phyloP scores from a whole-genome alignment of 2,888 invertebrate species.

The Agrotis ipsilon region DNA sequence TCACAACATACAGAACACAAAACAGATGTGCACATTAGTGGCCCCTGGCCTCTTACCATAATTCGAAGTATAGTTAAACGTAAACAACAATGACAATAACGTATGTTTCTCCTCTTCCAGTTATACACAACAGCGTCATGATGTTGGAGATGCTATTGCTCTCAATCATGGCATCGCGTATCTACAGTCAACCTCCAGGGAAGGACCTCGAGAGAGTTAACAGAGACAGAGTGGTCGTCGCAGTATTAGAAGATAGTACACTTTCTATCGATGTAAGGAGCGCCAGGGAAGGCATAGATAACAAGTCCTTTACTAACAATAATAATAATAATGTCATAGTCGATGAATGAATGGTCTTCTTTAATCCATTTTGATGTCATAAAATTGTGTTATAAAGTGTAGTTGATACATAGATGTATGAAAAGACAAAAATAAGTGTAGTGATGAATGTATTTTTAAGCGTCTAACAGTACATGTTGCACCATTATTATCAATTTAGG shows the following conservation, averaged over 20 bases:
- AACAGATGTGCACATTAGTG: neutral
- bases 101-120: slow-evolving; percentile 83
- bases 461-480: slow-evolving; percentile 24
- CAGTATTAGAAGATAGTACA: slow-evolving; percentile 79
- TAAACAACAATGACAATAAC: neutral
- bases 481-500: slow-evolving; percentile 11
- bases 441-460: slow-evolving; percentile 21
- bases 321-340: slow-evolving; percentile 59
- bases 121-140: slow-evolving; percentile 93
- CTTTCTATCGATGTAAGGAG: slow-evolving; percentile 69
- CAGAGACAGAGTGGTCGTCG: slow-evolving; percentile 75
- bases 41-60: neutral
- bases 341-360: slow-evolving; percentile 37
- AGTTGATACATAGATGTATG: slow-evolving; percentile 17
- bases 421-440: slow-evolving; percentile 5
- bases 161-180: slow-evolving; percentile 91
- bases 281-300: slow-evolving; percentile 71
- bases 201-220: slow-evolving; percentile 77
- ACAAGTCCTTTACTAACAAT: slow-evolving; percentile 71
- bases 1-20: neutral
- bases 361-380: slow-evolving; percentile 20
- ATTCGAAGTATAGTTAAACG: neutral
- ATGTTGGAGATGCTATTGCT: slow-evolving; percentile 93
- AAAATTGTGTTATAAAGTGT: slow-evolving; percentile 30
- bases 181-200: slow-evolving; percentile 89